Conservation (phyloP, 2,113 vertebrate genomes). For the Siphamia tubifer region DNA sequence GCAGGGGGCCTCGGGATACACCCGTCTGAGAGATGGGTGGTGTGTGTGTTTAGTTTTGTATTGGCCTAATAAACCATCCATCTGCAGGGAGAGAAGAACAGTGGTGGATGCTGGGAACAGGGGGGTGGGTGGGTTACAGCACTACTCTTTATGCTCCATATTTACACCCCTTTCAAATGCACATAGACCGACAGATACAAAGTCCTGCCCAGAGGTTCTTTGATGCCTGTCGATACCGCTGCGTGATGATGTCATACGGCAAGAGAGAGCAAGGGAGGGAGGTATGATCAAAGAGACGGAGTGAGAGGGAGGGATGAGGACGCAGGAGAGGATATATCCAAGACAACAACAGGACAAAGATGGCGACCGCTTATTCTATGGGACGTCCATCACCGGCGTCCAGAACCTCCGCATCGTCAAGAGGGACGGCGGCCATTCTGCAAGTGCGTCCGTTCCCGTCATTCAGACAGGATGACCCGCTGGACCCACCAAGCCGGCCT, state of each 20-base stretch:
- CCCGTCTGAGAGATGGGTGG: conserved; percentile 61
- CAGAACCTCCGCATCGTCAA: conserved; percentile 25
- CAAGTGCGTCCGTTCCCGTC: neutral
- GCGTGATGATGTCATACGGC: conserved; percentile 79
- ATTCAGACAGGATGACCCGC: conserved; percentile 49
- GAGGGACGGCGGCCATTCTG: conserved; percentile 11
- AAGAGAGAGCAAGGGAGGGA: conserved; percentile 71
- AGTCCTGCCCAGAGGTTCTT: conserved; percentile 64
- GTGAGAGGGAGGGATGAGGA: conserved; percentile 74
- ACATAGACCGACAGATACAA: conserved; percentile 56
- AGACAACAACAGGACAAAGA: conserved; percentile 81
- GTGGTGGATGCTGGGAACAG: conserved; percentile 45
- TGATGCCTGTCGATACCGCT: conserved; percentile 75
- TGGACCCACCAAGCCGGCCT: conserved; percentile 52
- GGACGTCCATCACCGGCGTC: conserved; percentile 68
- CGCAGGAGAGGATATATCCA: conserved; percentile 71
- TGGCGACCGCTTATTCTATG: conserved; percentile 67
- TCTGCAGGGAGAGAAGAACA: conserved; percentile 54
- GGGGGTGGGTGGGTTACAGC: conserved; percentile 34
- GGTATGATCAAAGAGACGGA: conserved; percentile 75
- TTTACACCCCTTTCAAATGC: conserved; percentile 66
- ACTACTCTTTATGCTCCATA: conserved; percentile 61
- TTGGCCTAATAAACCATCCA: conserved; percentile 64
- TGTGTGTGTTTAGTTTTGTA: conserved; percentile 61
- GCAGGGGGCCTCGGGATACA: conserved; percentile 71